phyloP scores from a whole-genome alignment of 2,797 vertebrate genomes.

The Paedocypris micromegethes region DNA sequence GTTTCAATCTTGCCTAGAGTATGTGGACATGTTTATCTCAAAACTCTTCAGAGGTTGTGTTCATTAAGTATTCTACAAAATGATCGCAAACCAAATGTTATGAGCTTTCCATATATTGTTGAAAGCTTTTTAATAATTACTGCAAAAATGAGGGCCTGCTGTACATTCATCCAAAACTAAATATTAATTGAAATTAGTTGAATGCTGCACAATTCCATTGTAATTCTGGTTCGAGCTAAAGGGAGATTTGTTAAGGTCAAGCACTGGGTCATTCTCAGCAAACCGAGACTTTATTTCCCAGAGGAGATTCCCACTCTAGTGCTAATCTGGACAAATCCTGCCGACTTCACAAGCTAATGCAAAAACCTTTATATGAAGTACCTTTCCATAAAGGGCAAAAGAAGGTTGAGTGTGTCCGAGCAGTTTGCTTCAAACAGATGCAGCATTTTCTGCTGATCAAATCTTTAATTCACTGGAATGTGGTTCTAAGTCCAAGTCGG shows the following conservation, averaged over 20 bases:
- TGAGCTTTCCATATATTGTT: no score
- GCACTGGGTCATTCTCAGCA: not conserved
- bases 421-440: constrained; percentile 2
- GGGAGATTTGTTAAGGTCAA: not conserved
- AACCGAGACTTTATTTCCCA: not conserved
- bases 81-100: no score
- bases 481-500: constrained; percentile 1
- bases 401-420: not conserved
- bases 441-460: constrained; percentile 25
- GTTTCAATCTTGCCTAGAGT: not conserved
- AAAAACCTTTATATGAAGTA: not conserved
- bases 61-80: no score
- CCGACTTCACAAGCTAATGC: not conserved
- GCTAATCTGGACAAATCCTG: not conserved
- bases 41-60: no score
- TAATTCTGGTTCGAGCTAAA: no score
- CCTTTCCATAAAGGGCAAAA: not conserved
- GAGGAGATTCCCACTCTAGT: not conserved
- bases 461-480: constrained; percentile 23
- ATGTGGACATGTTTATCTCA: no score
- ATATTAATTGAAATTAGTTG: no score
- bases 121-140: no score
- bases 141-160: no score
- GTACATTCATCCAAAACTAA: no score
- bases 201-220: no score